A percentile compares a stretch with the other conserved stretches of the same genome.
These are phyloP conservation scores for Stenodera caucasica DNA, from an alignment of 2,888 invertebrate genomes.

Conservation along the genomic window DNA sequence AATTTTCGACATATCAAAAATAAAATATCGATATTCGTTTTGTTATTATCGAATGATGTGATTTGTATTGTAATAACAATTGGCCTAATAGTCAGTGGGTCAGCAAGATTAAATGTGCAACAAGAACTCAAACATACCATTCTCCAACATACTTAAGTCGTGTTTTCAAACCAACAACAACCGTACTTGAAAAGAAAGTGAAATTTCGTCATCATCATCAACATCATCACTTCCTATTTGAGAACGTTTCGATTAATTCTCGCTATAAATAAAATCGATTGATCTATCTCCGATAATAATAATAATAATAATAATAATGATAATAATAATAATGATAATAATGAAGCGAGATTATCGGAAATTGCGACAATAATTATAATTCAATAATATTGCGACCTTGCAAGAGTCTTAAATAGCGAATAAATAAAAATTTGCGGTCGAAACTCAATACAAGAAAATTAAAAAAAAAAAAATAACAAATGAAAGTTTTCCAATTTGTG, in stretches of 20 bases:
- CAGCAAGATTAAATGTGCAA: slow-evolving; percentile 25
- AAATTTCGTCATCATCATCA: slow-evolving; percentile 33
- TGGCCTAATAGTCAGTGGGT: slow-evolving; percentile 40
- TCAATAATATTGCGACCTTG: no score
- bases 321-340: no score
- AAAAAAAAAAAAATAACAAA: slow-evolving; percentile 34
- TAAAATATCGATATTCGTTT: no score
- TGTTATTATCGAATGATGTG: neutral
- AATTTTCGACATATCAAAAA: no score
- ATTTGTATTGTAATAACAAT: slow-evolving; percentile 28
- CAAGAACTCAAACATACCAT: neutral
- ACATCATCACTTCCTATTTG: slow-evolving; percentile 33
- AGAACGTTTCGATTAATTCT: slow-evolving; percentile 4
- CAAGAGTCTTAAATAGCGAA: no score
- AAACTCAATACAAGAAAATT: slow-evolving; percentile 21
- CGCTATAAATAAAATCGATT: no score
- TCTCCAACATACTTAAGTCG: neutral
- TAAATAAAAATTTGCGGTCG: no score
- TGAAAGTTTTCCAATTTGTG: slow-evolving; percentile 23
- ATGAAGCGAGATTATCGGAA: no score
- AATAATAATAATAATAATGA: neutral
- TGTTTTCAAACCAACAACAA: slow-evolving; percentile 10
- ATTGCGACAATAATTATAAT: no score
- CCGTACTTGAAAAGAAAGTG: slow-evolving; percentile 36
- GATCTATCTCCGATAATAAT: no score